Percentiles rank a stretch among this genome's conserved stretches.
Conservation (phyloP, 2,888 invertebrate species). For the Epistrophe grossulariae region DNA sequence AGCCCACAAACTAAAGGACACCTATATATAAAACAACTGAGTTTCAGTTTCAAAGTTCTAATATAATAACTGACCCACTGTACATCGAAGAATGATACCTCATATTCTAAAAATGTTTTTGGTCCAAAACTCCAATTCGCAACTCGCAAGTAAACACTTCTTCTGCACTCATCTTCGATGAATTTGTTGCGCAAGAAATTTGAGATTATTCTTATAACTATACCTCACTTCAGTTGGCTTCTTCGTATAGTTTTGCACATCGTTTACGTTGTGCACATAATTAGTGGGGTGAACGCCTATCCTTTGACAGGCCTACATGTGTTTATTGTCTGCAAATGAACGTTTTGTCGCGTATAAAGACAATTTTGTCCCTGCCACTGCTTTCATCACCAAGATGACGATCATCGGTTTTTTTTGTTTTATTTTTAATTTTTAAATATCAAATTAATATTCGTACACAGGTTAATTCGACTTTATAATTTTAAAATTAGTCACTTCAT, state of each 20-base stretch:
- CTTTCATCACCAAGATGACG: slow-evolving; percentile 54
- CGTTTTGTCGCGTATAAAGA: slow-evolving; percentile 58
- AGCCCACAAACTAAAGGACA: no score
- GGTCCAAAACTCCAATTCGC: slow-evolving; percentile 24
- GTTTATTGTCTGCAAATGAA: slow-evolving; percentile 75
- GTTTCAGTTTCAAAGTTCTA: no score
- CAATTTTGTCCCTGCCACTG: slow-evolving; percentile 49
- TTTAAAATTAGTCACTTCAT: slow-evolving; percentile 63
- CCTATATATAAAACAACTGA: no score
- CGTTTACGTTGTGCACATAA: slow-evolving; percentile 66
- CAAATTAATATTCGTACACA: slow-evolving; percentile 45
- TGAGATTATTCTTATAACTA: slow-evolving; percentile 30
- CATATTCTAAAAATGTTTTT: slow-evolving; percentile 30
- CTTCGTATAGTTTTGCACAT: slow-evolving; percentile 55
- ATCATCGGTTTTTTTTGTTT: slow-evolving; percentile 46
- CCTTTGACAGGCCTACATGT: slow-evolving; percentile 70
- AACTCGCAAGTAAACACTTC: slow-evolving; percentile 34
- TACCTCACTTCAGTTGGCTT: slow-evolving; percentile 16
- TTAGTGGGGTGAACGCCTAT: slow-evolving; percentile 75
- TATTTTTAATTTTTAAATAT: slow-evolving; percentile 7
- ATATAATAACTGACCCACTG: slow-evolving; percentile 14
- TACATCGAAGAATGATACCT: slow-evolving; percentile 23
- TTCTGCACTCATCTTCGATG: background rate
- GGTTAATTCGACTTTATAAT: slow-evolving; percentile 61
- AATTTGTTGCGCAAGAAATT: slow-evolving; percentile 46